phyloP scores from a whole-genome alignment of 2,888 invertebrate species.

The Phlogophora meticulosa region DNA sequence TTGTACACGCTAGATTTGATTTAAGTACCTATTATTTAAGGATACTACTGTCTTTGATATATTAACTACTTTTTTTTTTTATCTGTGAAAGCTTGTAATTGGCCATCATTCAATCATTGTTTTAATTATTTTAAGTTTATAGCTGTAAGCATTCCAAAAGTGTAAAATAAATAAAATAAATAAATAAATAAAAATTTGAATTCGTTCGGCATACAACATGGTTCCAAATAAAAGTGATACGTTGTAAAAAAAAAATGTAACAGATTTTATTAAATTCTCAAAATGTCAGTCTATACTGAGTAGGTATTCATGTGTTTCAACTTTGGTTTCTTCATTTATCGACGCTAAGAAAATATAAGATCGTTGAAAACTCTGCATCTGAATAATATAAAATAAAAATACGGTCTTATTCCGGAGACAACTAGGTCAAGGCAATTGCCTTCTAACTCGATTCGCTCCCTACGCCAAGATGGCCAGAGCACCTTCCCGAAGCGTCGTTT shows the following conservation, averaged over 20 bases:
- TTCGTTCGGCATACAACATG: slow-evolving; percentile 2
- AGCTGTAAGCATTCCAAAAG: too few relatives aligned
- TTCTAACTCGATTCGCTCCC: slow-evolving; percentile 17
- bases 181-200: too few relatives aligned
- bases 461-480: neutral
- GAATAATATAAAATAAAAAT: neutral
- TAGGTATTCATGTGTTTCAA: neutral
- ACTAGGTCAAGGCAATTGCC: slow-evolving; percentile 29
- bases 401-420: neutral
- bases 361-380: neutral
- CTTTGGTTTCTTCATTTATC: neutral
- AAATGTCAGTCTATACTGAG: neutral
- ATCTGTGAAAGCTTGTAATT: too few relatives aligned
- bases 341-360: too few relatives aligned
- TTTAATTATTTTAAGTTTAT: too few relatives aligned
- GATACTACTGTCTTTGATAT: too few relatives aligned
- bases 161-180: too few relatives aligned
- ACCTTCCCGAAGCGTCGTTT: slow-evolving; percentile 1
- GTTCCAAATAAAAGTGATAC: neutral
- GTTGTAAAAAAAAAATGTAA: neutral
- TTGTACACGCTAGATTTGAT: too few relatives aligned
- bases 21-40: too few relatives aligned
- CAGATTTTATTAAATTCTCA: too few relatives aligned
- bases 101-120: too few relatives aligned
- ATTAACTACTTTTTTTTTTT: too few relatives aligned